A percentile compares a stretch with the other conserved stretches of the same genome.
phyloP scores from a whole-genome alignment of 2,797 vertebrate genomes.

The Ibycter americanus region DNA sequence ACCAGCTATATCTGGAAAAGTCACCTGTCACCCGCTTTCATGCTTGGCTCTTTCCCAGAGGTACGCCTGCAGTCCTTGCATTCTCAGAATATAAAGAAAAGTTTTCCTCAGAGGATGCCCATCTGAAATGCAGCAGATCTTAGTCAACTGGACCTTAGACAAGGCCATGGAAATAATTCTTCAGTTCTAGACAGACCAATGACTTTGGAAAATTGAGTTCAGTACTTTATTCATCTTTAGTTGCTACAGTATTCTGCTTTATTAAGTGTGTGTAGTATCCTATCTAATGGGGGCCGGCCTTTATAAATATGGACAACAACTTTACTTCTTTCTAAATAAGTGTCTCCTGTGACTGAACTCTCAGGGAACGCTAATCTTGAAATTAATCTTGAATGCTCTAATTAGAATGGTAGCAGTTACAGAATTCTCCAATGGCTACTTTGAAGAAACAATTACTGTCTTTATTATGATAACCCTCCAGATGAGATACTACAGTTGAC shows the following conservation, averaged over 20 bases:
- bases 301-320: background rate
- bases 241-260: background rate
- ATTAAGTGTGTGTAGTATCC: background rate
- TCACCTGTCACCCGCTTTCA: background rate
- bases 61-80: background rate
- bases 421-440: constrained; percentile 39
- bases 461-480: constrained; percentile 46
- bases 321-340: background rate
- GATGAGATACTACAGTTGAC: constrained; percentile 34
- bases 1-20: background rate
- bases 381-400: constrained; percentile 51
- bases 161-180: background rate
- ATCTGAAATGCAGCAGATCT: background rate
- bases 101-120: background rate
- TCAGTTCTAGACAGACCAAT: background rate
- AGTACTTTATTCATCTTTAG: background rate
- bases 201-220: background rate
- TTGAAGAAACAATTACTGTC: constrained; percentile 47
- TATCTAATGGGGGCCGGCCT: background rate
- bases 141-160: background rate
- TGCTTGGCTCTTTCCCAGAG: background rate
- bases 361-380: background rate
- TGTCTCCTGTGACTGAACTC: background rate
- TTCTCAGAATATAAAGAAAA: background rate
- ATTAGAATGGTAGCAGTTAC: constrained; percentile 18